Evolutionary conservation across 1,140 invertebrate genomes (phyloP).

Genomic region (Chironomus striatipennis): DNA sequence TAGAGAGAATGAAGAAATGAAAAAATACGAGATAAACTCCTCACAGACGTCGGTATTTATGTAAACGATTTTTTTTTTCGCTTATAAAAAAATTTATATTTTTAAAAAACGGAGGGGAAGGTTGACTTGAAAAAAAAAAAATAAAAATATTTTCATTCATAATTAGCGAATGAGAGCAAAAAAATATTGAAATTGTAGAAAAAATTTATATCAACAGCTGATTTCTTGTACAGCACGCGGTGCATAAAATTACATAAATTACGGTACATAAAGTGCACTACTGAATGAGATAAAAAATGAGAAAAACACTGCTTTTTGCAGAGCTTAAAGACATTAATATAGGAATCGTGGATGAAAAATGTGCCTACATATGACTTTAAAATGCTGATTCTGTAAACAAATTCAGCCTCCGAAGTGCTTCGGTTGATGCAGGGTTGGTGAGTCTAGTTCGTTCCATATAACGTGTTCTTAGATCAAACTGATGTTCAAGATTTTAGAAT

Average conservation of each 20-base stretch:
- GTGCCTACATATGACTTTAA: too few relatives aligned
- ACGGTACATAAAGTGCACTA: neutral
- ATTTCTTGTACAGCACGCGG: neutral
- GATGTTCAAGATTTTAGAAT: too few relatives aligned
- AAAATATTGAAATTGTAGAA: neutral
- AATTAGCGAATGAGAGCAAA: slow-evolving; percentile 6
- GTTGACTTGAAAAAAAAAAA: neutral
- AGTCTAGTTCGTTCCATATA: too few relatives aligned
- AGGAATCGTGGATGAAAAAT: too few relatives aligned
- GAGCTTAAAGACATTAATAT: too few relatives aligned
- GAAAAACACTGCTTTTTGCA: too few relatives aligned
- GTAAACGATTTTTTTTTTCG: slow-evolving; percentile 3
- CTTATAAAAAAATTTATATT: neutral
- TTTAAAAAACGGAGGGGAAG: neutral
- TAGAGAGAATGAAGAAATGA: neutral
- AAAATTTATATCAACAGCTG: neutral
- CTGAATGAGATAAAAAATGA: too few relatives aligned
- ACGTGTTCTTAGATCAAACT: too few relatives aligned
- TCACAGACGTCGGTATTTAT: slow-evolving; percentile 16
- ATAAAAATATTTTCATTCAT: slow-evolving; percentile 10
- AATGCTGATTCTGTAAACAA: too few relatives aligned
- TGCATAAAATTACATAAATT: slow-evolving; percentile 7
- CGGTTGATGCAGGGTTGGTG: too few relatives aligned
- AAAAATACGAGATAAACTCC: neutral
- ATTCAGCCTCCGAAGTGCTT: too few relatives aligned